These are phyloP conservation scores for Bugula neritina DNA, from an alignment of 2,888 invertebrate species.

Conservation along the genomic window DNA sequence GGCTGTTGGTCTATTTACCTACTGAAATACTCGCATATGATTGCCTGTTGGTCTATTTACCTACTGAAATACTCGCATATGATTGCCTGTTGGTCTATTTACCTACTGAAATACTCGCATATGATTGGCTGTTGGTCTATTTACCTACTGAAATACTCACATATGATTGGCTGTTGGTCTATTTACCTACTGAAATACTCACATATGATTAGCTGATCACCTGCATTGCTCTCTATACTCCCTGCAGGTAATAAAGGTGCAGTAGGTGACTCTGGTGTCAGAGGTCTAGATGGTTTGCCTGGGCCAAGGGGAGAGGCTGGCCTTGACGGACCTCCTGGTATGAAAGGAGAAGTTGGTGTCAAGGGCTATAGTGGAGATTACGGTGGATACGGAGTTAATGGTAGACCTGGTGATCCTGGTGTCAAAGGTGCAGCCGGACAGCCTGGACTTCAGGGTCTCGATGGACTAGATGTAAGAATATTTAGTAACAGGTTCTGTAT, in stretches of 20 bases:
- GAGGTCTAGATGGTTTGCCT: not conserved
- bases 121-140: no score
- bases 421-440: not conserved
- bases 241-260: not conserved
- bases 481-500: not conserved
- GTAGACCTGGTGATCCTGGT: not conserved
- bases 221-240: no score
- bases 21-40: no score
- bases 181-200: no score
- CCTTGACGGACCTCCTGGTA: not conserved
- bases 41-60: no score
- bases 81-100: no score
- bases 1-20: no score
- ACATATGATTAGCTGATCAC: no score
- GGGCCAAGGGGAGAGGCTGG: not conserved
- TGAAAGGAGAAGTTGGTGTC: not conserved
- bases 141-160: no score
- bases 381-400: not conserved
- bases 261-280: not conserved
- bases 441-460: not conserved
- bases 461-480: not conserved
- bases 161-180: no score
- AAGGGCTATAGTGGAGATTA: slow-evolving; percentile 8
- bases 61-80: no score
- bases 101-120: no score